Evolutionary conservation across 2,113 vertebrate species (phyloP).

Genomic region (Callocephalon fimbriatum): DNA sequence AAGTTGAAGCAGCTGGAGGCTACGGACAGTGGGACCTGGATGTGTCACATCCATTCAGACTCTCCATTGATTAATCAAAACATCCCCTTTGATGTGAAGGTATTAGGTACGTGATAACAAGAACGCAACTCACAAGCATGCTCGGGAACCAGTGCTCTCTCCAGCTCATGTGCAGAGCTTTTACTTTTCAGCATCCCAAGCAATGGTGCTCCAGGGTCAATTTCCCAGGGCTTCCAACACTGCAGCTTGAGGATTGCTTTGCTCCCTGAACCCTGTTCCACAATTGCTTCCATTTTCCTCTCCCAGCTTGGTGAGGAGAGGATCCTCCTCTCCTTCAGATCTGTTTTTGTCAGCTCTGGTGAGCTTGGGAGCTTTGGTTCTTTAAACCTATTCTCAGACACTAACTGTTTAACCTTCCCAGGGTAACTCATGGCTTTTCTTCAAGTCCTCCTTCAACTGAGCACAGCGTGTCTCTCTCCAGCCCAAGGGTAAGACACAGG

Average conservation of each 20-base stretch:
- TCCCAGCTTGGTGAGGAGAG: neutral
- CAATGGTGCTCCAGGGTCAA: neutral
- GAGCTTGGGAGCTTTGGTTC: neutral
- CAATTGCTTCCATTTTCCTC: neutral
- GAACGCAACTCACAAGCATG: neutral
- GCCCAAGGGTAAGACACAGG: neutral
- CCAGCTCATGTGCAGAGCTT: neutral
- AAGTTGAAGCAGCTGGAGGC: neutral
- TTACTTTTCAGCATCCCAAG: neutral
- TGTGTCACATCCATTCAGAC: constrained; percentile 13
- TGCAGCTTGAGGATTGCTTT: neutral
- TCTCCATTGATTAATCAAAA: neutral
- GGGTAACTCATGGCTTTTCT: neutral
- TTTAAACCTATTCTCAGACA: neutral
- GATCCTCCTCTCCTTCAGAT: neutral
- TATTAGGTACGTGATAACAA: constrained; percentile 70
- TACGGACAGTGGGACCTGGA: constrained; percentile 57
- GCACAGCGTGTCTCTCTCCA: neutral
- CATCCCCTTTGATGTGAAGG: constrained; percentile 24
- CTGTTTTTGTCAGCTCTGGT: neutral
- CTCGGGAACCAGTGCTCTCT: neutral
- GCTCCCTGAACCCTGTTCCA: neutral
- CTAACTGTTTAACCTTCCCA: neutral
- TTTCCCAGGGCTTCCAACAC: neutral
- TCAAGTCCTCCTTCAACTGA: neutral